Base-by-base conservation (phyloP, 1,140 invertebrate genomes). In the Coenobita brevimanus region DNA sequence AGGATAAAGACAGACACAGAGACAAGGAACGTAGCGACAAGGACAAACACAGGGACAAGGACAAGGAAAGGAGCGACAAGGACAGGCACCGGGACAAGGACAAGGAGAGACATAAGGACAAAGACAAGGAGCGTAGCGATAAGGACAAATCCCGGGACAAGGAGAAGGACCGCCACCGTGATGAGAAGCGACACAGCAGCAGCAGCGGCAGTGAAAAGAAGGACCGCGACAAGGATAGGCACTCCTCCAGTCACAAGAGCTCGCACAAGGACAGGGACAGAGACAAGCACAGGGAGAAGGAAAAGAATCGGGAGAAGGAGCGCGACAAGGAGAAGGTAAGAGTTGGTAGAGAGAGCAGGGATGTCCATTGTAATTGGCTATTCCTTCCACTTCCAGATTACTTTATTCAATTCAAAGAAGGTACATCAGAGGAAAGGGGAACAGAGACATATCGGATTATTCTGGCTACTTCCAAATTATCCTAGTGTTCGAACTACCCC, bases 111-210 rank as follows among this genome's bases (percentile, higher is more conserved):
- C 82, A 91, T 57, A 91, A 91, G 67, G 91, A 92, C 41, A 91
- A 91, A 81, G 90, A 91, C 36, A 91, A 91, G 46, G 60, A 89
- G 43, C 84, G 89, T 30, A 91, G 91, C 36, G 86, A 91, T 57
- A 91, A 91, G 67, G 91, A 92, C 41, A 91, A 89, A 71, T 90
- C 92, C n/a, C 81, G 89, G 90, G 94, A 95, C 30, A 91, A 92
- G 67, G 89, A 92, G 54, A 92, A 91, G 81, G 90, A 92, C 38
- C 75, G 86, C n/a, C 86, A 91, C 57, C 89, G 88, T 69, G 89
- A 90, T 75, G 90, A 91, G n/a, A 91, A 87, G 73, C 75, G 92
- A 92, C 73, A 93, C 64, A 88, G 79, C 82, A 89, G 89, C 69
- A 86, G 89, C 82, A 90, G 89, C 57, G 82, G 76, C 27, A 71